Conservation (phyloP, 2,888 invertebrate species). For the Cosmia pyralina region DNA sequence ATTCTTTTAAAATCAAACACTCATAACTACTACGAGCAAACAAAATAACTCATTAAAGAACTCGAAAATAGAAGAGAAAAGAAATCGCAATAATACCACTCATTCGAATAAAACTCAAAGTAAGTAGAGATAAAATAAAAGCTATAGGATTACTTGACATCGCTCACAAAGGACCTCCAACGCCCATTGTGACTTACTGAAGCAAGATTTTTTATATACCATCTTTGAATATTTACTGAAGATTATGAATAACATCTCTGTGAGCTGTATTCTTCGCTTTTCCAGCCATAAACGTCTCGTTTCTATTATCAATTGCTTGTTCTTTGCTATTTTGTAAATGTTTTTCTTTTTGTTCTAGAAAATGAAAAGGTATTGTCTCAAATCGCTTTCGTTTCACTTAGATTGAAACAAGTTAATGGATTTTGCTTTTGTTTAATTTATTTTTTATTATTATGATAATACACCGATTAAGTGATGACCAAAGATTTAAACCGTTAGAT, state of each 20-base stretch:
- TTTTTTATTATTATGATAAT: neutral
- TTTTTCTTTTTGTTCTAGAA: slow-evolving; percentile 18
- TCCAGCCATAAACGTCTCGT: slow-evolving; percentile 31
- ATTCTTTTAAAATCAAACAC: neutral
- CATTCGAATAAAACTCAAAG: slow-evolving; percentile 54
- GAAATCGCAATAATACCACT: slow-evolving; percentile 37
- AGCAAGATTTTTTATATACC: slow-evolving; percentile 59
- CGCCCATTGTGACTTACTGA: slow-evolving; percentile 63
- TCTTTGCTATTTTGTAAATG: slow-evolving; percentile 23
- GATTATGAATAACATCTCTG: slow-evolving; percentile 57
- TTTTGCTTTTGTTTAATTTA: neutral
- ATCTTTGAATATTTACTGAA: slow-evolving; percentile 62
- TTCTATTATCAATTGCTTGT: slow-evolving; percentile 45
- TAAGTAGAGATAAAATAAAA: slow-evolving; percentile 54
- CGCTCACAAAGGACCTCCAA: slow-evolving; percentile 57
- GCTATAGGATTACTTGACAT: slow-evolving; percentile 60
- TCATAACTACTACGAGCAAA: neutral
- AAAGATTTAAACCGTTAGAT: no score
- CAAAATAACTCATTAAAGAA: slow-evolving; percentile 41
- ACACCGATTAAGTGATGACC: no score
- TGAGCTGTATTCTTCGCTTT: slow-evolving; percentile 49
- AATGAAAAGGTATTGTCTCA: slow-evolving; percentile 25
- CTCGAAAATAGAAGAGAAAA: no score
- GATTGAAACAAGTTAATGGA: slow-evolving; percentile 20
- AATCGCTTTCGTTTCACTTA: neutral